Evolutionary conservation across 1,140 invertebrate species (phyloP), one percentile per base, ranked within the genome.

Genomic region (Leptestheria dahalacensis): DNA sequence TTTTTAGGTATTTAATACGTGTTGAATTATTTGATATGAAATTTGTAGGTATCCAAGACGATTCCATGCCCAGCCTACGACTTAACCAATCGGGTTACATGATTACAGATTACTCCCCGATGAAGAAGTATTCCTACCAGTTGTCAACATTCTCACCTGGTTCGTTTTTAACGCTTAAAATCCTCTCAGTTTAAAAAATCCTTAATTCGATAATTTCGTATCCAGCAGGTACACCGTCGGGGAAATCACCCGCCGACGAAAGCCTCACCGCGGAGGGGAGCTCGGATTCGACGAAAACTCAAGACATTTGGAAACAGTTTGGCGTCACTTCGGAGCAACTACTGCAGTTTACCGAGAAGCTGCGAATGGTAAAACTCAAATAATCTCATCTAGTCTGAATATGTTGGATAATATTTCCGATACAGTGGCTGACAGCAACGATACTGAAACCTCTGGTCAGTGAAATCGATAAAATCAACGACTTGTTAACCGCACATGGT

Each of bases 401-500:
- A 26, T 52, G 18, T 52, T 41, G 33, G 15, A 9, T 56, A 1
- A 26, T 33, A 51, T 53, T 48, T 62, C 63, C 62, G 50, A 74
- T 73, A 46, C 66, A 86, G 84, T 91, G 86, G 86, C 78, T 89
- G 47, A 82, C 83, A 41, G 78, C 80, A 64, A 88, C 86, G 3
- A 82, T 91, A 60, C 69, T 91, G 15, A 75, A 80, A 65, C 74
- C 82, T 48, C 67, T 90, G 20, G 76, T 81, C 1, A 71, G 71
- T 48, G 85, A 88, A 73, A 87, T 90, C 61, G 77, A 82, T 50
- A 71, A 71, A 57, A 78, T 87, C 18, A 82, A 87, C 67, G 73
- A 77, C 24, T 72, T 77, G 15, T 73, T 90, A 48, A 71, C 79
- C 28, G 78, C 78, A 61, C 80, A 83, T 21, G 84, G 84, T 12